Conservation (phyloP, 2,888 invertebrate genomes). For the Nomada ruficornis region DNA sequence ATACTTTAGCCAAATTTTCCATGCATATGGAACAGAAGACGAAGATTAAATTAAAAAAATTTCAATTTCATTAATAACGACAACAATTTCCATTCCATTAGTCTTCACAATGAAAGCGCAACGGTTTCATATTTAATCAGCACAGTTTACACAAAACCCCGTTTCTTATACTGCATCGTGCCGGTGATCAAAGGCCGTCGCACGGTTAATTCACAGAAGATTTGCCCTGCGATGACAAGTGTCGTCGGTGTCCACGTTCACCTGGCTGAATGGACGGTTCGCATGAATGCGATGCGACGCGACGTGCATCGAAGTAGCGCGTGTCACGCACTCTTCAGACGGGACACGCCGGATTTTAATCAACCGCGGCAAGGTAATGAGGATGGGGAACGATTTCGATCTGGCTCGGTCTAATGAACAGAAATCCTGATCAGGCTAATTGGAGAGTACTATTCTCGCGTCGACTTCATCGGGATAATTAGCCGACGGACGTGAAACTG, state of each 20-base stretch:
- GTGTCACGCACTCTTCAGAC: slow-evolving; percentile 43
- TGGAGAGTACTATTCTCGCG: slow-evolving; percentile 39
- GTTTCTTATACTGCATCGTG: background rate
- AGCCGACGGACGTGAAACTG: slow-evolving; percentile 29
- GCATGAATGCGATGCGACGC: slow-evolving; percentile 42
- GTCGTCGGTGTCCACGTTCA: slow-evolving; percentile 13
- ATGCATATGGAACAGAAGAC: no score
- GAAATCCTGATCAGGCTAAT: slow-evolving; percentile 50
- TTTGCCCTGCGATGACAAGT: background rate
- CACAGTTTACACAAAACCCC: background rate
- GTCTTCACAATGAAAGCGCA: no score
- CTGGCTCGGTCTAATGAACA: slow-evolving; percentile 57
- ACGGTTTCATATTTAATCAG: background rate
- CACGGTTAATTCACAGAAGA: slow-evolving; percentile 36
- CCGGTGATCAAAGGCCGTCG: slow-evolving; percentile 16
- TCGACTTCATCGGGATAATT: slow-evolving; percentile 51
- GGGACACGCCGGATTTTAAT: slow-evolving; percentile 59
- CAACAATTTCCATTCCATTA: no score
- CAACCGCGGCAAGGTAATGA: slow-evolving; percentile 57
- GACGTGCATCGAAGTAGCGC: slow-evolving; percentile 35
- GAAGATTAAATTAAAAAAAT: no score
- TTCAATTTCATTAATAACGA: no score
- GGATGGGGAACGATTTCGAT: slow-evolving; percentile 54
- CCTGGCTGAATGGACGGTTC: slow-evolving; percentile 26
- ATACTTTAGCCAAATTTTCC: no score